Evolutionary conservation across 2,888 invertebrate genomes (phyloP), one percentile per base, ranked within the genome.

Genomic region (Drymonia ruficornis): DNA sequence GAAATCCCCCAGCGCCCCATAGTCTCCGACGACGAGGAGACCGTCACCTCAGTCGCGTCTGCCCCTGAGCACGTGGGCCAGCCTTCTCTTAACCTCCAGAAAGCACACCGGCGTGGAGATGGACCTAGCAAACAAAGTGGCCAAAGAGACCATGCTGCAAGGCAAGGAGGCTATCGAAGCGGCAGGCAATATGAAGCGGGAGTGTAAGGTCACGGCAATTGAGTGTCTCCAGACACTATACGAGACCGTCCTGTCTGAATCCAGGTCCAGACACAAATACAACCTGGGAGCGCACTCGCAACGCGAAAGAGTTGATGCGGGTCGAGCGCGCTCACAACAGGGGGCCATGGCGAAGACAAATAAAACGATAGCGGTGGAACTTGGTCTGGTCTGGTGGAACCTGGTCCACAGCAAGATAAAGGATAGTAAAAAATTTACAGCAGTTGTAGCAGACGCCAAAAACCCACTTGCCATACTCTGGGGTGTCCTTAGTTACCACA

Each of bases 241-340:
- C n/a, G 60, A 66, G 13, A 59, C 42, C 0, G 57, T 63, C 0
- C 46, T 69, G 0, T 63, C 69, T 0, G 66, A 67, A 52, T 67
- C 67, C 1, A 50, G 65, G 9, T 45, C 55, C 0, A 43, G 62
- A 13, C 59, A 66, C 29, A 53, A 55, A 11, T 31, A 12, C n/a
- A 60, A 55, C 31, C 38, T 63, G 36, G 29, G 65, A 67, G 15
- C 42, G 65, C 13, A 49, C 50, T n/a, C 11, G 59, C 13, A 50
- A 56, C 23, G 64, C 58, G 42, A n/a, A n/a, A n/a, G n/a, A n/a
- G n/a, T n/a, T n/a, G n/a, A n/a, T n/a, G n/a, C n/a, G n/a, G n/a
- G n/a, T 57, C 0, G 61, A 63, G 42, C 36, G 61, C 0, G 61
- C 61, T 13, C 56, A 61, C 46, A 48, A 23, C 9, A 53, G n/a